A percentile compares a stretch with the other conserved stretches of the same genome.
These are phyloP conservation scores for Physocephala rufipes DNA, from an alignment of 2,888 invertebrate species.

Conservation along the genomic window DNA sequence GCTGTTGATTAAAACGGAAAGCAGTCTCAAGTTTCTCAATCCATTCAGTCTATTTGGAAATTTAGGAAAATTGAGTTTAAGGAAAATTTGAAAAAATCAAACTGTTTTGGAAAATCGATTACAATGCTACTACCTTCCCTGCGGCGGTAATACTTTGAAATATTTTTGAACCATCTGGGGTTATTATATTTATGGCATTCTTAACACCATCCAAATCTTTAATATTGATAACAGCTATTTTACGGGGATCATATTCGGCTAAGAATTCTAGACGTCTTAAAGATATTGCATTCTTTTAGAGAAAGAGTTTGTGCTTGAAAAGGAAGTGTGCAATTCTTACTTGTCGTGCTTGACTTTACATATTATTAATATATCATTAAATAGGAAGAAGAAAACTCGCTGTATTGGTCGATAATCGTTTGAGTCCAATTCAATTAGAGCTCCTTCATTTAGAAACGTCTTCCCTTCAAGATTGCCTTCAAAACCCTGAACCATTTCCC, in stretches of 20 bases:
- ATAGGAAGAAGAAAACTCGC: constrained; percentile 89
- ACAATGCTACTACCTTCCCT: constrained; percentile 68
- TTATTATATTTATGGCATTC: constrained; percentile 92
- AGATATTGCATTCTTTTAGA: background rate
- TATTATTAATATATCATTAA: constrained; percentile 91
- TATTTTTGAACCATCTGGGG: constrained; percentile 91
- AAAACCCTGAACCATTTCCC: constrained; percentile 76
- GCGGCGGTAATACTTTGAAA: constrained; percentile 86
- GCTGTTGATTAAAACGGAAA: constrained; percentile 78
- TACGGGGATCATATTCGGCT: constrained; percentile 70
- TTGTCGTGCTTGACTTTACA: constrained; percentile 73
- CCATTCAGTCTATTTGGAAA: constrained; percentile 89
- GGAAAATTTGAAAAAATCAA: background rate
- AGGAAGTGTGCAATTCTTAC: constrained; percentile 48
- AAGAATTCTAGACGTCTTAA: constrained; percentile 63
- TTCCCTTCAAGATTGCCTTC: constrained; percentile 68
- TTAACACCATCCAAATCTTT: constrained; percentile 88
- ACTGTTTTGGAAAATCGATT: too few relatives aligned
- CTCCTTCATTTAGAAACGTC: constrained; percentile 88
- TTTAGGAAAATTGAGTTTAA: background rate
- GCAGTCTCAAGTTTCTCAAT: constrained; percentile 90
- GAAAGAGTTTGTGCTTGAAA: background rate
- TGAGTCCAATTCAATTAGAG: constrained; percentile 87
- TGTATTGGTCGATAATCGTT: constrained; percentile 87
- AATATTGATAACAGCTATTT: constrained; percentile 93